Evolutionary conservation across 2,888 invertebrate genomes (phyloP), one percentile per base, ranked within the genome.

Genomic region (Teleiodes luculella): DNA sequence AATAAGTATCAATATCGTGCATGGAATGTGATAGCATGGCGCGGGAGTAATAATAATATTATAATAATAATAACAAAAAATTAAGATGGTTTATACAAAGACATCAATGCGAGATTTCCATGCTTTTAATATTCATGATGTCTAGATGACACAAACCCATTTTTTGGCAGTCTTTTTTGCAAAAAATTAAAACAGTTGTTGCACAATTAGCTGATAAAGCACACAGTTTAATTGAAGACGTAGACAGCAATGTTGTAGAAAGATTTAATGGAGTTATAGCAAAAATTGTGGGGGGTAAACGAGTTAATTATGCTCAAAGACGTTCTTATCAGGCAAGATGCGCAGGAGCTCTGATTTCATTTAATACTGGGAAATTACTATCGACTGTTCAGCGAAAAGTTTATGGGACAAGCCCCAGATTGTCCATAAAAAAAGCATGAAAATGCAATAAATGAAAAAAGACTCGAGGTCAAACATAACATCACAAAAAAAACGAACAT

Each of bases 211-310:
- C 50, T 36, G 50, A 50, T 36, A 52, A 53, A 47, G 50, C 14
- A n/a, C 51, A 51, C 10, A 60, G 56, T 53, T 45, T 57, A 14
- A 56, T 60, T 52, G 54, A 60, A 51, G 53, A 57, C 51, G 55
- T 57, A 3, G 57, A 57, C 36, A 59, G 55, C 41, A 57, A 59
- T 30, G 33, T 55, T 18, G 53, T 55, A 1, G 57, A 57, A 57
- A 33, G 53, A 52, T 57, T 55, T 20, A 57, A 59, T 20, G 53
- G 55, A 35, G 53, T 55, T 16, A 53, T 55, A 28, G 59, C 59
- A 18, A 55, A 55, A 14, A 24, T 43, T 53, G 37, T 14, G 5
- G 37, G 37, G 2, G 13, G 6, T 2, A n/a, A 37, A 14, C 1
- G n/a, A 37, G 4, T 37, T 13, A 37, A 37, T 14, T 37, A 37